Conservation (phyloP, 2,888 invertebrate species). For the Drosophila kuntzei region DNA sequence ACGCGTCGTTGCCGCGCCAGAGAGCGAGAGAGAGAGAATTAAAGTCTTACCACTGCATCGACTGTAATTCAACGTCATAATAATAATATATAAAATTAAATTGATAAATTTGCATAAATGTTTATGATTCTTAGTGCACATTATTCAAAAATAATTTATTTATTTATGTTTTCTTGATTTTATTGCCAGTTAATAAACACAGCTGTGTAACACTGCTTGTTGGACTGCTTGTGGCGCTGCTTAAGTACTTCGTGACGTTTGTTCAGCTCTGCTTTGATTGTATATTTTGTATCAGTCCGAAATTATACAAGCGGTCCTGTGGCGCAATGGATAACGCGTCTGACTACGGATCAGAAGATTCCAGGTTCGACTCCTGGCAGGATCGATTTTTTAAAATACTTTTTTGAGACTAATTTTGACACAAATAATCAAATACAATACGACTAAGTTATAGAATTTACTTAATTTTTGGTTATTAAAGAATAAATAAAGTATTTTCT, state of each 20-base stretch:
- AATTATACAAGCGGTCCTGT: constrained; percentile 70
- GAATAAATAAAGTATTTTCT: background rate
- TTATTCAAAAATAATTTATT: background rate
- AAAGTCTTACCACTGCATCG: background rate
- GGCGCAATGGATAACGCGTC: constrained; percentile 85
- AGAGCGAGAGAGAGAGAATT: constrained; percentile 1
- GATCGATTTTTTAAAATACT: constrained; percentile 63
- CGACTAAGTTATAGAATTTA: background rate
- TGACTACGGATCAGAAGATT: constrained; percentile 85
- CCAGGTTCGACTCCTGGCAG: constrained; percentile 85
- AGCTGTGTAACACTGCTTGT: constrained; percentile 30
- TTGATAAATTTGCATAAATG: background rate
- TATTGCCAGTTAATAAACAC: background rate
- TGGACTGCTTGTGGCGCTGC: constrained; percentile 27
- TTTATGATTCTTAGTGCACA: background rate
- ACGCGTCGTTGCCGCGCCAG: constrained; percentile 4
- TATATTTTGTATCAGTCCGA: background rate
- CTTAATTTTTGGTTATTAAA: background rate
- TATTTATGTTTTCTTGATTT: background rate
- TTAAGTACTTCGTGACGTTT: background rate
- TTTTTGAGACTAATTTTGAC: background rate
- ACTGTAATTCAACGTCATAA: background rate
- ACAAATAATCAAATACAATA: no score
- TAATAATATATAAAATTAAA: background rate
- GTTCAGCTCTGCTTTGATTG: constrained; percentile 9